A percentile compares a stretch with the other conserved stretches of the same genome.
Conservation (phyloP, 2,113 vertebrate species). For the Cettia cetti region DNA sequence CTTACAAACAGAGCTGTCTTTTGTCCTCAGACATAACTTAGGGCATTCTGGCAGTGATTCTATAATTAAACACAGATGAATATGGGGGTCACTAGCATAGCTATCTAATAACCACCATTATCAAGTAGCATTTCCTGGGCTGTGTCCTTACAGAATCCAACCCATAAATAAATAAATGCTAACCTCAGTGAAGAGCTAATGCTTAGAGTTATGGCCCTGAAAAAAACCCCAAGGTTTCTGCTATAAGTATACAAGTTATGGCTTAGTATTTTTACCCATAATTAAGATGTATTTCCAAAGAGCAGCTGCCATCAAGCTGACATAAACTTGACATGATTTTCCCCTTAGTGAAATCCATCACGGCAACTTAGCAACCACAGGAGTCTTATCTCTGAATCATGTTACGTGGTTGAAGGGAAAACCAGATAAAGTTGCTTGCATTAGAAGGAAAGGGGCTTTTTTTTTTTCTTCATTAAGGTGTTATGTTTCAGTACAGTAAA, state of each 20-base stretch:
- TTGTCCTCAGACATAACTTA: not conserved
- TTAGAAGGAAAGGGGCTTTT: not conserved
- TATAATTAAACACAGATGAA: constrained; percentile 8
- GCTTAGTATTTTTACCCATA: constrained; percentile 46
- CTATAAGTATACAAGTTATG: not conserved
- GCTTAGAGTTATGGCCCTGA: not conserved
- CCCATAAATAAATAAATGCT: constrained; percentile 39
- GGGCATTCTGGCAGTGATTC: not conserved
- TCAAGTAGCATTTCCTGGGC: constrained; percentile 18
- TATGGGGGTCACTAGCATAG: not conserved
- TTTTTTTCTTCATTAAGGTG: not conserved
- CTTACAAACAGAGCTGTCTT: not conserved
- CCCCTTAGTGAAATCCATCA: constrained; percentile 25
- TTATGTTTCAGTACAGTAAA: not conserved
- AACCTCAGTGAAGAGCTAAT: constrained; percentile 8
- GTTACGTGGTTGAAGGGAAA: not conserved
- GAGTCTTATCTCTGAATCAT: not conserved
- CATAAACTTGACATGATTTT: not conserved
- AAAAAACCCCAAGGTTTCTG: not conserved
- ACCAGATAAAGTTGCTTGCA: not conserved
- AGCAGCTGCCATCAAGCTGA: not conserved
- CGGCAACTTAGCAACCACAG: not conserved
- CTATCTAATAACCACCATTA: not conserved
- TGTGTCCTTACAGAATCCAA: not conserved
- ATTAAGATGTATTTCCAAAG: constrained; percentile 51